phyloP scores from a whole-genome alignment of 2,888 invertebrate species.

The Nowickia ferox region DNA sequence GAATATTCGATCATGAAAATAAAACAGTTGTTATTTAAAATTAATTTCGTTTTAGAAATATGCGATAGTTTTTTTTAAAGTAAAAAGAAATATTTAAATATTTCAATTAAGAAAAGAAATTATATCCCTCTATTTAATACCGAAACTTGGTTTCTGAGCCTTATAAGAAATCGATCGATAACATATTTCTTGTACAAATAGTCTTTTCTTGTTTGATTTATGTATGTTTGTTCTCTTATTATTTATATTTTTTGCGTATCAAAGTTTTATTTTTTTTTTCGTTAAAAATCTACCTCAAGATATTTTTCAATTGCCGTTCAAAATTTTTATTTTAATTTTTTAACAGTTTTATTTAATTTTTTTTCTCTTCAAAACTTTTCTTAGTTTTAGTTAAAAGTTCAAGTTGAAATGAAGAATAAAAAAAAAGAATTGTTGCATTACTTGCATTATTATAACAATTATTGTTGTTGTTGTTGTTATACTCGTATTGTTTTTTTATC shows the following conservation, averaged over 20 bases:
- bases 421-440: conserved; percentile 43
- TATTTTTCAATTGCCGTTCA: conserved; percentile 29
- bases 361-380: background rate
- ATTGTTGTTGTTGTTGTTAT: conserved; percentile 28
- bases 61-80: too few relatives aligned
- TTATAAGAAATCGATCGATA: background rate
- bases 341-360: conserved; percentile 2
- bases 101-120: too few relatives aligned
- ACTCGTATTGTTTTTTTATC: conserved; percentile 42
- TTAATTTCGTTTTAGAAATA: too few relatives aligned
- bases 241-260: background rate
- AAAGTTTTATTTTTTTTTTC: background rate
- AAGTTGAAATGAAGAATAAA: conserved; percentile 51
- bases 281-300: background rate
- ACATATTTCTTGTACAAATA: too few relatives aligned
- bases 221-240: background rate
- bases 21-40: too few relatives aligned
- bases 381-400: conserved; percentile 50
- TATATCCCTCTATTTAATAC: too few relatives aligned
- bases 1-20: too few relatives aligned
- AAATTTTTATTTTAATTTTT: conserved; percentile 12
- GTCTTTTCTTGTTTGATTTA: background rate
- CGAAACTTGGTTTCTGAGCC: too few relatives aligned
- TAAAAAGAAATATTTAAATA: too few relatives aligned
- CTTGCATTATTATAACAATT: conserved; percentile 30